A percentile compares a stretch with the other conserved stretches of the same genome.
Evolutionary conservation across 1,140 invertebrate genomes (phyloP).

Genomic region (Pogonognathellus flavescens): DNA sequence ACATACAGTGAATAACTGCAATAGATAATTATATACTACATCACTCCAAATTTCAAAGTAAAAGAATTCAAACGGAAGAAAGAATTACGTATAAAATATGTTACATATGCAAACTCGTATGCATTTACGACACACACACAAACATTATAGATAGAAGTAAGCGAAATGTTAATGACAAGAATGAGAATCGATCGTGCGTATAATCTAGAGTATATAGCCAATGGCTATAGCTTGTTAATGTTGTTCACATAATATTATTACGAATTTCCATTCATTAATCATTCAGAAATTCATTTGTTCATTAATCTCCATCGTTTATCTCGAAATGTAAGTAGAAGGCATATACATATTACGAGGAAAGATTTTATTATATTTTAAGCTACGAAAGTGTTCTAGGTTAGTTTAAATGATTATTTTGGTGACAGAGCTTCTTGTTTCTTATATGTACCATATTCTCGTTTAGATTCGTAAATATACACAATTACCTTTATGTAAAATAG

Average conservation of each 20-base stretch:
- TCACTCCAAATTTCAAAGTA: no score
- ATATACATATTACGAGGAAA: not conserved
- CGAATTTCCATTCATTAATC: slow-evolving; percentile 45
- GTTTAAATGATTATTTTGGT: slow-evolving; percentile 40
- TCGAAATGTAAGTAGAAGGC: not conserved
- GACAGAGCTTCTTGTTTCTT: slow-evolving; percentile 45
- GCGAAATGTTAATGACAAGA: not conserved
- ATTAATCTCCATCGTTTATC: slow-evolving; percentile 15
- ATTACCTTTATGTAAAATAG: no score
- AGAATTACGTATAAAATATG: no score
- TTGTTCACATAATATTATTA: slow-evolving; percentile 9
- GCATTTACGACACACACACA: no score
- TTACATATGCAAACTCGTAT: no score
- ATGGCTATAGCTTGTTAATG: slow-evolving; percentile 2
- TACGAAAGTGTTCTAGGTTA: slow-evolving; percentile 23
- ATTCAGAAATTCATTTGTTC: slow-evolving; percentile 37
- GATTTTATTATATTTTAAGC: slow-evolving; percentile 46
- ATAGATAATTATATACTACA: no score
- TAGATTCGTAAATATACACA: not conserved
- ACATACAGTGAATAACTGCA: no score
- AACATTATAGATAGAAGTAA: not conserved
- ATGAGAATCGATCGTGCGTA: not conserved
- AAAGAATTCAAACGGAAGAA: no score
- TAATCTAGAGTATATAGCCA: not conserved
- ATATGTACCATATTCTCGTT: not conserved